These are phyloP conservation scores for Caloenas nicobarica DNA, from an alignment of 2,113 vertebrate species.

Conservation along the genomic window DNA sequence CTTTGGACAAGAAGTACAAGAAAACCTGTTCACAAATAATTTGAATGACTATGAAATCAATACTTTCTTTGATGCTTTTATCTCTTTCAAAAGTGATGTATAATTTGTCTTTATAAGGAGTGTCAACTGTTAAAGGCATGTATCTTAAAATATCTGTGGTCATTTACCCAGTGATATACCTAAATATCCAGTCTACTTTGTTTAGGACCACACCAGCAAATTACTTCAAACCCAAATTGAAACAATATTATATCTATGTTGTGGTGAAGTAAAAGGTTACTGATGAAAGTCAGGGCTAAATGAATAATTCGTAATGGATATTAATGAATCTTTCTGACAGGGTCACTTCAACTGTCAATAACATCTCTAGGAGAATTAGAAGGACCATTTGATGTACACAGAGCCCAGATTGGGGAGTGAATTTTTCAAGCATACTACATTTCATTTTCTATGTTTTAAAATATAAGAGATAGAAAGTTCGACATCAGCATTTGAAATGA, in stretches of 20 bases:
- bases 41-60: neutral
- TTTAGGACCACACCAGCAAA: neutral
- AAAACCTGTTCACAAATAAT: neutral
- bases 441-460: neutral
- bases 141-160: neutral
- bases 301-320: neutral
- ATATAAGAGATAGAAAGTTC: neutral
- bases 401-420: no score
- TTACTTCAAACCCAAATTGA: neutral
- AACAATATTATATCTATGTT: neutral
- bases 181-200: neutral
- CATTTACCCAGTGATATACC: neutral
- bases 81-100: neutral
- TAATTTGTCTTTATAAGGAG: neutral
- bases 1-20: neutral
- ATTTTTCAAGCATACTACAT: no score
- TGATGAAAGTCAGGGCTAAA: neutral
- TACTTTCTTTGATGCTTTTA: neutral
- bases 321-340: neutral
- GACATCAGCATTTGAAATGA: neutral
- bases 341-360: neutral
- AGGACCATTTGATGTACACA: no score
- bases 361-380: neutral
- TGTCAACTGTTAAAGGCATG: accelerated
- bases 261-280: neutral